Evolutionary conservation across 1,140 invertebrate genomes (phyloP).

Genomic region (Branchinecta lynchi): DNA sequence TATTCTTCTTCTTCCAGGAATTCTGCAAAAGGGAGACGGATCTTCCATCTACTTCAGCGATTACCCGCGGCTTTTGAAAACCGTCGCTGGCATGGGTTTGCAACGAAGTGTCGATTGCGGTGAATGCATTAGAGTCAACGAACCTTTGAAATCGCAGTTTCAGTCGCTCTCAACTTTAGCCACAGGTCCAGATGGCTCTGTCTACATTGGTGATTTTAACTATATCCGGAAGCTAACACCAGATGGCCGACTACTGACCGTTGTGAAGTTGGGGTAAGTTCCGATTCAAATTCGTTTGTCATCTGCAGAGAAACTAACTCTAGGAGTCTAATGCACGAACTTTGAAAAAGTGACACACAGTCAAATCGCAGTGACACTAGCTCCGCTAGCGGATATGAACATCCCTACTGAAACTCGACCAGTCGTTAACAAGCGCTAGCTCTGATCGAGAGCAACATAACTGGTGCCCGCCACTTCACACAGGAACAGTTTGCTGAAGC

Average conservation of each 20-base stretch:
- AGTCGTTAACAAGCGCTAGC: no score
- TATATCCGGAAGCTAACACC: conserved; percentile 80
- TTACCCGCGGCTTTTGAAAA: conserved; percentile 50
- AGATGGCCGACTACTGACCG: conserved; percentile 75
- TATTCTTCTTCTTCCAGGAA: conserved; percentile 42
- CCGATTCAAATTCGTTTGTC: no score
- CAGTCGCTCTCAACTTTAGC: conserved; percentile 82
- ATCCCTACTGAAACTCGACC: no score
- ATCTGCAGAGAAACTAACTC: no score
- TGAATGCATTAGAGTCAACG: conserved; percentile 58
- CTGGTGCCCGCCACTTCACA: no score
- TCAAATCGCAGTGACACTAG: no score
- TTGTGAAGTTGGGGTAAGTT: conserved; percentile 70
- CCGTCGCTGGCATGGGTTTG: conserved; percentile 85
- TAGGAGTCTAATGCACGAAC: no score
- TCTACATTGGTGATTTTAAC: conserved; percentile 96
- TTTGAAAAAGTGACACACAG: no score
- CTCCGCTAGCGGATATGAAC: no score
- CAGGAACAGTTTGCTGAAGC: no score
- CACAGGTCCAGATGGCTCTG: conserved; percentile 81
- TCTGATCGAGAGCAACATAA: no score
- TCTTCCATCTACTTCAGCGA: conserved; percentile 55
- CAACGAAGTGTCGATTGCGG: conserved; percentile 54
- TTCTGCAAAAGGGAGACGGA: conserved; percentile 91
- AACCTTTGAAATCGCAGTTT: conserved; percentile 66